Base-by-base conservation (phyloP, 2,113 vertebrate genomes). In the Phoxinus phoxinus region DNA sequence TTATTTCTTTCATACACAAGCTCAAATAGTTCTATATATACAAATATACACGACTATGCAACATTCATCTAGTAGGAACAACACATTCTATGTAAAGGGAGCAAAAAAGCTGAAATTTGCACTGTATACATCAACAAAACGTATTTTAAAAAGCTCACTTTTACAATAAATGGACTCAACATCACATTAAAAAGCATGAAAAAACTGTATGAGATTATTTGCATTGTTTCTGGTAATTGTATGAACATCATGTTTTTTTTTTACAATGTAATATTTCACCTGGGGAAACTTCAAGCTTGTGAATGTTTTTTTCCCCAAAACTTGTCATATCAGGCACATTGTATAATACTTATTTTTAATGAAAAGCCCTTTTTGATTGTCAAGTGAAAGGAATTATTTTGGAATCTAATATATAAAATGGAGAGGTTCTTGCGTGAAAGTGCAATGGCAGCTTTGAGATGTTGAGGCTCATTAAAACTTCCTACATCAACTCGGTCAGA, bases 281-380 rank as follows among this genome's bases (percentile, higher is more conserved):
- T 77, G 19, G 75, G 25, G 37, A 77, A 77, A 32, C 27, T 56
- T 10, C 0, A 44, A 48, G 23, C 41, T 76, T 44, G 32, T 41
- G 21, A 41, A 61, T 79, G 35, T 56, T 56, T 30, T 84, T 65
- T 37, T n/a, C n/a, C n/a, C n/a, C 6, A 53, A 48, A 56, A 77
- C 0, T 30, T 51, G 19, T 63, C n/a, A 44, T 61, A 35, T 35
- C 23, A 84, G 56, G 37, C 81, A 78, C 37, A n/a, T 48, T 56
- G 17, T 32, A 61, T 59, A 75, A 72, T 74, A 73, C 69, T 84
- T 80, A 78, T 73, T 53, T 63, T 56, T 44, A 35, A 13, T 27
- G 35, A 27, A 67, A 44, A 71, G 63, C 75, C 86, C 74, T 61
- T 87, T 79, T 35, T 27, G 75, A 46, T 83, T 17, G 65, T 71